Evolutionary conservation across 2,888 invertebrate species (phyloP).

Genomic region (Caenorhabditis afra): DNA sequence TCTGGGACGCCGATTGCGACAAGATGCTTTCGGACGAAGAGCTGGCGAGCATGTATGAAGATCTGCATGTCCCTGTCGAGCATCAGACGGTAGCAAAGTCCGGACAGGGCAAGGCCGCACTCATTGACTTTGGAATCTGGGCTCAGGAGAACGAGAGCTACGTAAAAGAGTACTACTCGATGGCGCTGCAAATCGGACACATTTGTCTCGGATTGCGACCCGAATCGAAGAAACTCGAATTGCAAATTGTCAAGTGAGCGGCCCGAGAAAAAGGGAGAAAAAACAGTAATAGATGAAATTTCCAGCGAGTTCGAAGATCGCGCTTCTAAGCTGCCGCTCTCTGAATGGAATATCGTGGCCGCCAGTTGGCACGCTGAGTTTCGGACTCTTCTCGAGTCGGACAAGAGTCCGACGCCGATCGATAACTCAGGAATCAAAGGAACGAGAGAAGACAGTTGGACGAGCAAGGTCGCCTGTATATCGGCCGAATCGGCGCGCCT

Average conservation of each 20-base stretch:
- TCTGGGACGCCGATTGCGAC: constrained; percentile 74
- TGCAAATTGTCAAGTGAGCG: constrained; percentile 64
- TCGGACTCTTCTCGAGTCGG: constrained; percentile 52
- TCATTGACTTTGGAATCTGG: constrained; percentile 73
- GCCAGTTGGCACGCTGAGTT: constrained; percentile 70
- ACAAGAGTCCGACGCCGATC: constrained; percentile 60
- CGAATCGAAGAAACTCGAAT: constrained; percentile 58
- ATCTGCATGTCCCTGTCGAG: constrained; percentile 60
- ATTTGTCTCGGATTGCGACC: constrained; percentile 75
- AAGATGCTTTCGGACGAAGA: constrained; percentile 66
- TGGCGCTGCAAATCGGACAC: constrained; percentile 71
- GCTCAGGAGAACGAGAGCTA: constrained; percentile 63
- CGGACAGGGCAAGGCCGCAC: constrained; percentile 57
- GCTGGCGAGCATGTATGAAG: constrained; percentile 62
- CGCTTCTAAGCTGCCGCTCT: constrained; percentile 28
- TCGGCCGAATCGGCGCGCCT: constrained; percentile 67
- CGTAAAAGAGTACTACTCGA: constrained; percentile 61
- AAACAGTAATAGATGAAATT: neutral
- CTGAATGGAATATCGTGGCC: constrained; percentile 71
- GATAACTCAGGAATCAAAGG: constrained; percentile 63
- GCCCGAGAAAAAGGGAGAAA: neutral
- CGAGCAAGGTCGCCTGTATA: constrained; percentile 64
- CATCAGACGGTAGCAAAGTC: constrained; percentile 58
- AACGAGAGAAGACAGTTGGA: constrained; percentile 57
- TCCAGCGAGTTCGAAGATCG: constrained; percentile 42